Percentiles rank a stretch among this genome's conserved stretches.
Evolutionary conservation across 1,140 invertebrate genomes (phyloP).

Genomic region (Monochamus saltuarius): DNA sequence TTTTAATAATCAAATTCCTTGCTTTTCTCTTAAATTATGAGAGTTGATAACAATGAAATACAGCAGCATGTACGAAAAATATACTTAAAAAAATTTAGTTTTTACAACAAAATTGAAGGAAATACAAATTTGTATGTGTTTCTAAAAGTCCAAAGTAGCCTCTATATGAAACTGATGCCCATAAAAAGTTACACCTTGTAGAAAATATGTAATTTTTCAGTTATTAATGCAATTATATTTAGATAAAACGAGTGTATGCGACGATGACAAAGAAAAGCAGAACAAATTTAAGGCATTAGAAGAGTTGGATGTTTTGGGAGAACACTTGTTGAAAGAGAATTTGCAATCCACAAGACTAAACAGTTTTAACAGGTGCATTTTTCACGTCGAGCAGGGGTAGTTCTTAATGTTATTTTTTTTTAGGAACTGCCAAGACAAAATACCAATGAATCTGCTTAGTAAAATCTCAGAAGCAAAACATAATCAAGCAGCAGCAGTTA

Average conservation of each 20-base stretch:
- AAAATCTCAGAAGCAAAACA: conserved; percentile 37
- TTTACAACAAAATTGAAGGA: too few relatives aligned
- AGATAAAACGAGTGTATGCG: conserved; percentile 22
- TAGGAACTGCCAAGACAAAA: conserved; percentile 57
- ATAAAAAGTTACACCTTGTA: too few relatives aligned
- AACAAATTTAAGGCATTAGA: conserved; percentile 65
- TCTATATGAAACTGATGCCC: too few relatives aligned
- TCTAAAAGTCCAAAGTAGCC: too few relatives aligned
- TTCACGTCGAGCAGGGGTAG: too few relatives aligned
- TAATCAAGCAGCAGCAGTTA: conserved; percentile 7
- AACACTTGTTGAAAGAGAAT: conserved; percentile 71
- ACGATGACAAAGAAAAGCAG: conserved; percentile 49
- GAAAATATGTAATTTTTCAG: too few relatives aligned
- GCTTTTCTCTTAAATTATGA: too few relatives aligned
- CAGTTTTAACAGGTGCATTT: conserved; percentile 21
- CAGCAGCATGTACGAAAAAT: too few relatives aligned
- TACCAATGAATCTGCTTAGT: conserved; percentile 66
- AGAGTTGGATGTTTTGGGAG: conserved; percentile 73
- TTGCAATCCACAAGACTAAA: conserved; percentile 53
- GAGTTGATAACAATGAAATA: too few relatives aligned
- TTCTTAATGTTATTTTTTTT: conserved; percentile 2
- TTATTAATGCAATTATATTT: conserved; percentile 8
- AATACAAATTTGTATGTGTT: too few relatives aligned
- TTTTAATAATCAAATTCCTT: too few relatives aligned
- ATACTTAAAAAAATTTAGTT: too few relatives aligned